A percentile compares a stretch with the other conserved stretches of the same genome.
These are phyloP conservation scores for Poeciliopsis prolifica DNA, from an alignment of 2,113 vertebrate genomes.

Conservation along the genomic window DNA sequence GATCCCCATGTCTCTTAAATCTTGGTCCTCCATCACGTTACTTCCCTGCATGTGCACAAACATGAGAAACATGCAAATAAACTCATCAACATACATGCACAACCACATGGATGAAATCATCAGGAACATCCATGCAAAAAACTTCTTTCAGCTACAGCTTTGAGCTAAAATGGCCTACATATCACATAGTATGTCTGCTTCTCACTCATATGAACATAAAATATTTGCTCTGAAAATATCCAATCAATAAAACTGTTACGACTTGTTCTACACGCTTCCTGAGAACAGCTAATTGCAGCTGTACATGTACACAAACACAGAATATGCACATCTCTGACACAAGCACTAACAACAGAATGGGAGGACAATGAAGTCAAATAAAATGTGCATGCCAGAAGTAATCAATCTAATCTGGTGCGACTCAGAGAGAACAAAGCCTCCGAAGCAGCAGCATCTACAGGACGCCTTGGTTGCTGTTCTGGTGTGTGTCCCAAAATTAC, in stretches of 20 bases:
- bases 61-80: conserved; percentile 51
- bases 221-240: conserved; percentile 12
- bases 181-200: background rate
- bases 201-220: background rate
- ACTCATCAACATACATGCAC: conserved; percentile 55
- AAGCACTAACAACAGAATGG: conserved; percentile 59
- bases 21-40: conserved; percentile 98
- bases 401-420: conserved; percentile 72
- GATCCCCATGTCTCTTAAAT: conserved; percentile 94
- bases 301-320: conserved; percentile 15
- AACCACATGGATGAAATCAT: conserved; percentile 11
- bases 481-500: conserved; percentile 22
- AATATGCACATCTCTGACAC: conserved; percentile 59
- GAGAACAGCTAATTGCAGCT: conserved; percentile 17
- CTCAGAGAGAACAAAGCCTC: conserved; percentile 65
- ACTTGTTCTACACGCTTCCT: conserved; percentile 18
- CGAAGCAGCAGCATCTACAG: conserved; percentile 37
- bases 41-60: conserved; percentile 82
- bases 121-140: conserved; percentile 11
- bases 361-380: conserved; percentile 76
- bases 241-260: conserved; percentile 16
- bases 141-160: conserved; percentile 26
- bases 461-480: conserved; percentile 35
- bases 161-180: background rate
- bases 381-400: conserved; percentile 74